phyloP scores from a whole-genome alignment of 1,140 invertebrate genomes.

The Cephus cinctus region DNA sequence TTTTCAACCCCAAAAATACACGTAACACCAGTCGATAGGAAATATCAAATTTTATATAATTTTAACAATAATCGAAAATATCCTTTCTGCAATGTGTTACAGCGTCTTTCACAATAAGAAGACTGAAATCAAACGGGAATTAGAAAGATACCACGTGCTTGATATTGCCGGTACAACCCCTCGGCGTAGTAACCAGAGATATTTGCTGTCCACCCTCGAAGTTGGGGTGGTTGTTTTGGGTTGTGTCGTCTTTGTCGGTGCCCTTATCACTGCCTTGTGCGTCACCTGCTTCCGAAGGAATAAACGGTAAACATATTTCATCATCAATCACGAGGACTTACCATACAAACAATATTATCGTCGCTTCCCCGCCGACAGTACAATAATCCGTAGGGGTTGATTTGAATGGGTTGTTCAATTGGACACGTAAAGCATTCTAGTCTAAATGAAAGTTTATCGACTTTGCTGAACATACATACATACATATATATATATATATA shows the following conservation, averaged over 20 bases:
- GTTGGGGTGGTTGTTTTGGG: constrained; percentile 76
- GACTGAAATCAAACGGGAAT: constrained; percentile 59
- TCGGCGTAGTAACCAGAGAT: constrained; percentile 50
- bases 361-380: no score
- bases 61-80: not conserved
- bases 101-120: constrained; percentile 65
- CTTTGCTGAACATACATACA: no score
- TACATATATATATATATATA: no score
- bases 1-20: no score
- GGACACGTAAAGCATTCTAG: no score
- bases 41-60: not conserved
- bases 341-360: no score
- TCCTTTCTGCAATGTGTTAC: constrained; percentile 7
- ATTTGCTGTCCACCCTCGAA: constrained; percentile 71
- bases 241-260: constrained; percentile 76
- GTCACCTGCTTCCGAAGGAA: constrained; percentile 69
- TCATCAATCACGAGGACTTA: constrained; percentile 18
- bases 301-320: constrained; percentile 58
- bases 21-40: no score
- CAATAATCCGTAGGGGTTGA: no score
- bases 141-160: constrained; percentile 61
- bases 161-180: constrained; percentile 52
- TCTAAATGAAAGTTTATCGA: no score
- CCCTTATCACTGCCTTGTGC: constrained; percentile 73
- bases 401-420: no score